phyloP scores from a whole-genome alignment of 2,888 invertebrate species.

The Dasypogon diadema region DNA sequence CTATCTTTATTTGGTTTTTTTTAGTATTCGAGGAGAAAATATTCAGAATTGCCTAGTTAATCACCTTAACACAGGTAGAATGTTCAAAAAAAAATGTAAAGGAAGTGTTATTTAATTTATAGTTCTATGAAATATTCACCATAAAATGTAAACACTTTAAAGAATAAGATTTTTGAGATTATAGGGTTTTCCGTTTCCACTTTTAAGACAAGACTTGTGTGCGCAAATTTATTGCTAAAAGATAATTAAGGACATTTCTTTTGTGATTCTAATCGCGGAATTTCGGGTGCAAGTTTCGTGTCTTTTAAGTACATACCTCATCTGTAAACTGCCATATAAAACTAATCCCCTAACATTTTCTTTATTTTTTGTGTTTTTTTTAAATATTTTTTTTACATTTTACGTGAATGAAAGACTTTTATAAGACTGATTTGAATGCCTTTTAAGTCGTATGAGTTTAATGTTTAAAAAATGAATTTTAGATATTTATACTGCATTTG shows the following conservation, averaged over 20 bases:
- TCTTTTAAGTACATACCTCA: constrained; percentile 45
- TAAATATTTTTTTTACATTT: constrained; percentile 8
- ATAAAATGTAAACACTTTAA: constrained; percentile 23
- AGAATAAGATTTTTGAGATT: constrained; percentile 29
- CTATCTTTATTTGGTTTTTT: constrained; percentile 16
- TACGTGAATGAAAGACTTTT: constrained; percentile 41
- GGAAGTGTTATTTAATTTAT: constrained; percentile 45
- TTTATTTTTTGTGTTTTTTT: constrained; percentile 17
- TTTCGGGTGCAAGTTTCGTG: constrained; percentile 16
- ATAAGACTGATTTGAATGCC: constrained; percentile 52
- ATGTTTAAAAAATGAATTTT: constrained; percentile 5
- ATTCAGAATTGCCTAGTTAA: constrained; percentile 33
- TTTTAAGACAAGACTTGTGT: background rate
- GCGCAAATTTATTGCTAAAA: background rate
- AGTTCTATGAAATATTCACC: constrained; percentile 24
- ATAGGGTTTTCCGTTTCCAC: constrained; percentile 15
- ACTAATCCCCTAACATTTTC: constrained; percentile 14
- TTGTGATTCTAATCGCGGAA: background rate
- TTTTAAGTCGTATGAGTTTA: constrained; percentile 31
- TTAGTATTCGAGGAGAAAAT: constrained; percentile 18
- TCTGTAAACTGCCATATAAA: constrained; percentile 46
- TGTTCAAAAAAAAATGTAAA: constrained; percentile 40
- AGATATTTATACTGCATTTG: constrained; percentile 10
- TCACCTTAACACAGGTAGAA: constrained; percentile 28
- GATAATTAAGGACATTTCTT: background rate